A percentile compares a stretch with the other conserved stretches of the same genome.
Conservation (phyloP, 1,140 invertebrate genomes). For the Nomia melanderi region DNA sequence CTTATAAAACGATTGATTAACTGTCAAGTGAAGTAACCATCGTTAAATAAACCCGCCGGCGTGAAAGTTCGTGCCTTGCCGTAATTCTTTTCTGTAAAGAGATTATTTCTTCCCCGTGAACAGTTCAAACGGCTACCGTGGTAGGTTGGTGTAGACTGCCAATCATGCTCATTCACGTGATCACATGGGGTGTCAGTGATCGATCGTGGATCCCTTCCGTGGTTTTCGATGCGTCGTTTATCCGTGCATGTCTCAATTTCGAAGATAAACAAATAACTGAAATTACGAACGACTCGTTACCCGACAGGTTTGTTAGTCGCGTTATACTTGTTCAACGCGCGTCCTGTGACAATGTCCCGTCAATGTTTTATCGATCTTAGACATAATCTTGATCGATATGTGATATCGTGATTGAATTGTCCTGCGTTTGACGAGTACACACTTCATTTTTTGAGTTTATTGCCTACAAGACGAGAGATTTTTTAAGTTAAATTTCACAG, state of each 20-base stretch:
- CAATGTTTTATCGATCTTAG: no score
- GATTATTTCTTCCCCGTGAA: slow-evolving; percentile 1
- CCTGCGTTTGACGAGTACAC: no score
- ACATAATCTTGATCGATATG: no score
- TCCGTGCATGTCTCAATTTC: slow-evolving; percentile 8
- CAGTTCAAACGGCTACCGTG: background rate
- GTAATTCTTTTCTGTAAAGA: slow-evolving; percentile 19
- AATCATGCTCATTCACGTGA: slow-evolving; percentile 8
- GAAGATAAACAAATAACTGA: slow-evolving; percentile 15
- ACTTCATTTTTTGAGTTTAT: no score
- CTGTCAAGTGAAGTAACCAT: background rate
- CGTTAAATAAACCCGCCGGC: background rate
- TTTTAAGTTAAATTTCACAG: no score
- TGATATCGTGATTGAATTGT: no score
- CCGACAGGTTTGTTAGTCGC: background rate
- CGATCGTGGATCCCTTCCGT: slow-evolving; percentile 5
- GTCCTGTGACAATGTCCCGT: no score
- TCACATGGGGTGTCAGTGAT: slow-evolving; percentile 25
- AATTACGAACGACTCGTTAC: slow-evolving; percentile 18
- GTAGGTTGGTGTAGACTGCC: background rate
- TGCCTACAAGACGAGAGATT: no score
- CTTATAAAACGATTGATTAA: no score
- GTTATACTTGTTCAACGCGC: background rate
- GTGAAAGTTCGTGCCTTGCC: background rate
- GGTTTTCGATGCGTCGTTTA: slow-evolving; percentile 11